Percentiles rank a stretch among this genome's conserved stretches.
Conservation (phyloP, 2,888 invertebrate genomes). For the Synergus japonicus region DNA sequence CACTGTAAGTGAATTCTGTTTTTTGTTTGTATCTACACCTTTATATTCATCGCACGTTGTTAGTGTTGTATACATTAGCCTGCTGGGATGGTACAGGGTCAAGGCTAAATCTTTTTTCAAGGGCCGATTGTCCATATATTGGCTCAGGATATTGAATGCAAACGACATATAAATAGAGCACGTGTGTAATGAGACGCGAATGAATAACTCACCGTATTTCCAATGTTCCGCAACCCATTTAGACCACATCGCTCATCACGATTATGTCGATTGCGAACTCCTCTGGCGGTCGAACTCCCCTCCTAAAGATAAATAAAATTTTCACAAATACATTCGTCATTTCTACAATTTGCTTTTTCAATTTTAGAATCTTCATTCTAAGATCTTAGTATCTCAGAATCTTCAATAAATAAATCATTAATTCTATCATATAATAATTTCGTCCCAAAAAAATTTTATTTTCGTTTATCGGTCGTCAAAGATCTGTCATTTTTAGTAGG, state of each 20-base stretch:
- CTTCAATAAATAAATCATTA: not conserved
- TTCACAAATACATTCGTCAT: not conserved
- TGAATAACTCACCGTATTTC: slow-evolving; percentile 85
- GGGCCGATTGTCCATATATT: slow-evolving; percentile 20
- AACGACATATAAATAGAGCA: slow-evolving; percentile 27
- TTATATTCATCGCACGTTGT: not conserved
- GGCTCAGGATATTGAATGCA: slow-evolving; percentile 32
- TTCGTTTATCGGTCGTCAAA: not conserved
- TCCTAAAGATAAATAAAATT: slow-evolving; percentile 63
- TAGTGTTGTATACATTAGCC: slow-evolving; percentile 14
- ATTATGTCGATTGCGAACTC: slow-evolving; percentile 65
- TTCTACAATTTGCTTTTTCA: not conserved
- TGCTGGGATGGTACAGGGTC: slow-evolving; percentile 7
- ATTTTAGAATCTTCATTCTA: not conserved
- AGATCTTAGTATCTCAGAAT: not conserved
- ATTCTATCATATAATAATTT: not conserved
- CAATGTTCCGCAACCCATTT: slow-evolving; percentile 95
- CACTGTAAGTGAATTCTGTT: too few species aligned
- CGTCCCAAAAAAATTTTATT: not conserved
- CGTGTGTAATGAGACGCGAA: slow-evolving; percentile 41
- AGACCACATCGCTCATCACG: slow-evolving; percentile 78
- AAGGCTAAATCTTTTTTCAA: not conserved
- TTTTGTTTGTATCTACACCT: not conserved
- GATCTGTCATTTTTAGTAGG: slow-evolving; percentile 20
- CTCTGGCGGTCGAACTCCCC: slow-evolving; percentile 68